A percentile compares a stretch with the other conserved stretches of the same genome.
Evolutionary conservation across 2,888 invertebrate species (phyloP).

Genomic region (Heteropelma amictum): DNA sequence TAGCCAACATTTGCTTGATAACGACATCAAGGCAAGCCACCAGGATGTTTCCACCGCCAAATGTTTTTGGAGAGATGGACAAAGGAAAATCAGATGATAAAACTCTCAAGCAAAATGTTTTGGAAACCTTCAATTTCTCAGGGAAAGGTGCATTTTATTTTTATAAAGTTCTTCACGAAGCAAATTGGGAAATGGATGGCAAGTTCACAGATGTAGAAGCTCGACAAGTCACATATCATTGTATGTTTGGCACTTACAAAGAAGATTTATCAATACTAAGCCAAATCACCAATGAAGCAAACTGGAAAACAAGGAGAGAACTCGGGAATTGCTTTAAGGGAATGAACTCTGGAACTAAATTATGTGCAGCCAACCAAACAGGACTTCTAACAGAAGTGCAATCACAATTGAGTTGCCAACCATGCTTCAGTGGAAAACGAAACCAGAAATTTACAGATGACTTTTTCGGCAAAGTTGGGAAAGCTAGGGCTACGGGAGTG

Average conservation of each 20-base stretch:
- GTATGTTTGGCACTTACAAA: not conserved
- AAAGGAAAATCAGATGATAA: not conserved
- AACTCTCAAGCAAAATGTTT: not conserved
- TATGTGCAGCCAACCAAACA: too few relatives aligned
- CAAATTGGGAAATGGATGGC: not conserved
- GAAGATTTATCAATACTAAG: not conserved
- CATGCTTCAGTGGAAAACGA: too few relatives aligned
- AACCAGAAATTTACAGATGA: too few relatives aligned
- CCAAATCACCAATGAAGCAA: not conserved
- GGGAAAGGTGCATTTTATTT: not conserved
- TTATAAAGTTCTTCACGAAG: not conserved
- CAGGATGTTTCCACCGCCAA: not conserved
- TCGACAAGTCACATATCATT: not conserved
- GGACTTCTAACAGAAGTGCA: too few relatives aligned
- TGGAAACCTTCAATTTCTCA: not conserved
- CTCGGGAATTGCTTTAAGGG: too few relatives aligned
- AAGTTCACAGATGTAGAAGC: not conserved
- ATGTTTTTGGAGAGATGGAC: not conserved
- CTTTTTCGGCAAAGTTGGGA: too few relatives aligned
- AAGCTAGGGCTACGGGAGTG: too few relatives aligned
- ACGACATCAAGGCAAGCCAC: not conserved
- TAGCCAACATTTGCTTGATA: not conserved
- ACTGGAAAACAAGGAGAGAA: not conserved
- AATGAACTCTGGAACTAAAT: too few relatives aligned
- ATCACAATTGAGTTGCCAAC: too few relatives aligned